Conservation (phyloP, 2,888 invertebrate genomes). For the Lasioglossum figueresi region DNA sequence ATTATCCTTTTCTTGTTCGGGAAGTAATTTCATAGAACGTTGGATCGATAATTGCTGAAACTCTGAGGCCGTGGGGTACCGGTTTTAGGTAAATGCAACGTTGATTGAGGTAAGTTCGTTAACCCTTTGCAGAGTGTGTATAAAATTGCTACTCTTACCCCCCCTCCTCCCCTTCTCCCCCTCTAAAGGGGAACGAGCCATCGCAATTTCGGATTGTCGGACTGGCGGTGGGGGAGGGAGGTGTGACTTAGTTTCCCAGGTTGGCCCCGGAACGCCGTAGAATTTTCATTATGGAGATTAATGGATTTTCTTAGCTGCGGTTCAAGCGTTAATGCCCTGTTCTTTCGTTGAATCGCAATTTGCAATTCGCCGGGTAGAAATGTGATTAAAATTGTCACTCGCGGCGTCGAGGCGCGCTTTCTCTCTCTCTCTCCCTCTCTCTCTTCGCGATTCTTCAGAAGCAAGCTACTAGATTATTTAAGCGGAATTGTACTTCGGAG, state of each 20-base stretch:
- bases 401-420: constrained; percentile 1
- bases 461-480: constrained; percentile 4
- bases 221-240: background rate
- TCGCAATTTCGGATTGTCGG: background rate
- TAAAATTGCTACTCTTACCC: constrained; percentile 44
- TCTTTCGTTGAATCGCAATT: constrained; percentile 3
- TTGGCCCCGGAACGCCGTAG: background rate
- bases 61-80: constrained; percentile 17
- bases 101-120: constrained; percentile 60
- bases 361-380: background rate
- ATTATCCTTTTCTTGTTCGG: constrained; percentile 64
- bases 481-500: background rate
- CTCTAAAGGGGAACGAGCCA: background rate
- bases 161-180: no score
- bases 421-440: background rate
- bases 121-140: constrained; percentile 47
- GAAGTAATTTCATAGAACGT: constrained; percentile 60
- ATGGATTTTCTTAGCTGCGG: background rate
- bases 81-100: constrained; percentile 58
- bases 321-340: background rate
- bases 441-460: background rate
- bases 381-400: constrained; percentile 10
- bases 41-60: constrained; percentile 57
- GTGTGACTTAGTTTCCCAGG: background rate
- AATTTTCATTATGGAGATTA: constrained; percentile 13